These are phyloP conservation scores for Microplitis manilae DNA, from an alignment of 2,888 invertebrate species.

Conservation along the genomic window DNA sequence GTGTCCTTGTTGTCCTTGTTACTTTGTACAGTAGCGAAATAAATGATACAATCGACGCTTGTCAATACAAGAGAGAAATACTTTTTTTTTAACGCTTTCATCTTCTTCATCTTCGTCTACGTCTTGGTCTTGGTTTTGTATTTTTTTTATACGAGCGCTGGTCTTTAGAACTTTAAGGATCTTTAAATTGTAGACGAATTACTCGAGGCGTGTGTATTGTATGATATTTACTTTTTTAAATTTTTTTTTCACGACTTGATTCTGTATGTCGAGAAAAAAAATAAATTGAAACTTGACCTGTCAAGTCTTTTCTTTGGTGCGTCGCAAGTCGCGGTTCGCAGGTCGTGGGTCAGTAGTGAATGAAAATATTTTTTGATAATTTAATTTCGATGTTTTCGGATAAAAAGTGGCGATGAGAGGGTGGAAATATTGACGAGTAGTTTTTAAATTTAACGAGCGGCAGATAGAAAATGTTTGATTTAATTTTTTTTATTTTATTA, in stretches of 20 bases:
- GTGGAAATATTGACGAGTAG: too few species aligned
- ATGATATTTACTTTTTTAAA: neutral
- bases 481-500: too few species aligned
- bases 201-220: constrained; percentile 14
- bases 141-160: neutral
- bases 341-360: neutral
- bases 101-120: neutral
- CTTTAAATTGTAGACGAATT: neutral
- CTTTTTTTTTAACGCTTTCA: constrained; percentile 1
- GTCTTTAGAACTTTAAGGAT: constrained; percentile 13
- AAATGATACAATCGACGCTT: constrained; percentile 66
- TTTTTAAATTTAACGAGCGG: too few species aligned
- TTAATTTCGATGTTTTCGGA: too few species aligned
- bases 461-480: too few species aligned
- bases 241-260: constrained; percentile 55
- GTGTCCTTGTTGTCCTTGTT: neutral
- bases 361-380: neutral
- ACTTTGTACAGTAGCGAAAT: constrained; percentile 57
- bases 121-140: neutral
- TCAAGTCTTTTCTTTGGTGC: constrained; percentile 61
- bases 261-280: constrained; percentile 64
- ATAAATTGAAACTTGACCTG: constrained; percentile 66
- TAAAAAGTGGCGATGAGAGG: too few species aligned
- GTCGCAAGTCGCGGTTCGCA: neutral
- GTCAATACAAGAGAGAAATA: constrained; percentile 54